phyloP scores from a whole-genome alignment of 2,797 vertebrate species.

The Ptychadena robeensis region DNA sequence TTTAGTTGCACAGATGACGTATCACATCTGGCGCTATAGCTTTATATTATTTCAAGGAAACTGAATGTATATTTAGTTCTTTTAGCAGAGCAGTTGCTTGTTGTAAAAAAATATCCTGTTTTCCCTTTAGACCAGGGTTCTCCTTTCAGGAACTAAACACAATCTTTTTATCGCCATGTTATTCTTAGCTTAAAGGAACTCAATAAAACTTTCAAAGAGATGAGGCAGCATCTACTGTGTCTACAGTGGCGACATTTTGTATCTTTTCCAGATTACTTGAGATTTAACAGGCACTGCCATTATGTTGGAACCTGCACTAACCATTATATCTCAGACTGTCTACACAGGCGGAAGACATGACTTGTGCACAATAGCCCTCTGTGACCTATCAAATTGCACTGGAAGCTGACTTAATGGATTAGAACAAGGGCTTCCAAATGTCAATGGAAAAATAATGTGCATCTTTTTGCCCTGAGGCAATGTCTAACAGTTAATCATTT shows the following conservation, averaged over 20 bases:
- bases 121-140: too few species aligned
- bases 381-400: constrained; percentile 49
- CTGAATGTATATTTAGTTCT: too few species aligned
- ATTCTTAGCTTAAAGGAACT: too few species aligned
- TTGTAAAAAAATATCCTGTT: too few species aligned
- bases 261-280: constrained; percentile 42
- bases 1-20: too few species aligned
- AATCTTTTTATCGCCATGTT: neutral
- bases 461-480: constrained; percentile 48
- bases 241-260: constrained; percentile 35
- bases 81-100: too few species aligned
- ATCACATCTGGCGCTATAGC: too few species aligned
- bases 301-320: constrained; percentile 38
- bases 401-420: constrained; percentile 32
- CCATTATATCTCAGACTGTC: constrained; percentile 52
- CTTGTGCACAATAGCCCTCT: constrained; percentile 27
- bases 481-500: constrained; percentile 50
- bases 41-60: too few species aligned
- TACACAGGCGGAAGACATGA: constrained; percentile 54
- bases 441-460: constrained; percentile 48
- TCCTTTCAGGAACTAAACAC: too few species aligned
- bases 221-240: neutral
- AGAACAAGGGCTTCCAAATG: constrained; percentile 14
- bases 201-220: neutral
- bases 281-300: constrained; percentile 4